These are phyloP conservation scores for Muscicapa striata DNA, from an alignment of 2,797 vertebrate genomes.

Conservation along the genomic window DNA sequence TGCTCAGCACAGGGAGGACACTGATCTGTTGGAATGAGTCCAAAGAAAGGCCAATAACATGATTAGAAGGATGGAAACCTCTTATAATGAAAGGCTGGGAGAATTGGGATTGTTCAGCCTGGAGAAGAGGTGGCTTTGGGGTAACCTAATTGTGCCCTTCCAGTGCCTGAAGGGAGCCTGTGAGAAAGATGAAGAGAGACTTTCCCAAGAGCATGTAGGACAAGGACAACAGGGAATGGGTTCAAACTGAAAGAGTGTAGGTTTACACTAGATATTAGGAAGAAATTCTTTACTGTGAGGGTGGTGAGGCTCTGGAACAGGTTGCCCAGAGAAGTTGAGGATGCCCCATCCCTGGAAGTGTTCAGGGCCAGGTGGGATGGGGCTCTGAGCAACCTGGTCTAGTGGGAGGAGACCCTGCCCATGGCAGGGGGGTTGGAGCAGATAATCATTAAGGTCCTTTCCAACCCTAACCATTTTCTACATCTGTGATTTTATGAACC, in stretches of 20 bases:
- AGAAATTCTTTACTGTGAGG: background rate
- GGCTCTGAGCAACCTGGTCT: background rate
- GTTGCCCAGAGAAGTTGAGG: rapidly evolving
- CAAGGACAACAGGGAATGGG: background rate
- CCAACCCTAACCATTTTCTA: background rate
- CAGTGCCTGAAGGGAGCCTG: background rate
- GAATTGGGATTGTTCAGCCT: background rate
- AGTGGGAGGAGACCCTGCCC: background rate
- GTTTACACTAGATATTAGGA: background rate
- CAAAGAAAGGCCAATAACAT: background rate
- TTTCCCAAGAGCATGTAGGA: background rate
- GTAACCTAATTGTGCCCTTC: background rate
- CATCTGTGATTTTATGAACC: background rate
- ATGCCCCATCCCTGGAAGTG: background rate
- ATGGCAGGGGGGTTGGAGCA: rapidly evolving
- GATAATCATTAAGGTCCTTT: background rate
- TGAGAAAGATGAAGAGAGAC: background rate
- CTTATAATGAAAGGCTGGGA: background rate
- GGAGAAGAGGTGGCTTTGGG: background rate
- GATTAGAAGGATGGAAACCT: background rate
- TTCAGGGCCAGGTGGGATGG: background rate
- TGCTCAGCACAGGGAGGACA: background rate
- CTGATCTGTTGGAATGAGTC: background rate
- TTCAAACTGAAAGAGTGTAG: background rate
- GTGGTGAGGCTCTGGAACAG: background rate